Base-by-base conservation (phyloP, 2,113 vertebrate species). In the Acrocephalus kingi region DNA sequence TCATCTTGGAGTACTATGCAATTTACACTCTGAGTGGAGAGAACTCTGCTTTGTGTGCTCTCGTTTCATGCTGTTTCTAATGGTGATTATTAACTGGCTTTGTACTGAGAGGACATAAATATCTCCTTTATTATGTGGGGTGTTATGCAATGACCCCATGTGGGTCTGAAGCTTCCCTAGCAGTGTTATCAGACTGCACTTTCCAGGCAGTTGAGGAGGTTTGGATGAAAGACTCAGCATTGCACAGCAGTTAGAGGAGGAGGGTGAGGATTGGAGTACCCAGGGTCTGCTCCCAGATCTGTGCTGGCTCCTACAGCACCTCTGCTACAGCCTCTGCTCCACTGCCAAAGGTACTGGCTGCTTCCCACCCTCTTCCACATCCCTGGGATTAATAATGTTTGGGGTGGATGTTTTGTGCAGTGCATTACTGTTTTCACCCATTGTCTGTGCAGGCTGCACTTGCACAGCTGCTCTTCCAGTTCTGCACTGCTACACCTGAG, bases 51-150 rank as follows among this genome's bases (percentile, higher is more conserved):
- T 96, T 93, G 64, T 93, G 69, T 72, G 84, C 88, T 94, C 73
- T 75, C 1, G 0, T 86, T 96, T 89, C 74, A 49, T 61, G 69
- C 64, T 90, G 90, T 77, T 93, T 96, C 76, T 84, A 78, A 95
- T 39, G 83, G 79, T 84, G 64, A 89, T 95, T 94, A 92, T 94
- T 90, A 96, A 92, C 89, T 81, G 76, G 74, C 88, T 87, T 96
- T 88, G 72, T 94, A 79, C 88, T 88, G 69, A 86, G 85, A 81
- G 69, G 86, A 87, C 83, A 89, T 61, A 93, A 96, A 84, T 92
- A 90, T 93, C 76, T 93, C 77, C 41, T 88, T 90, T 84, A 93
- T 93, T 91, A 43, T 59, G 68, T 61, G 83, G 64, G 45, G 69
- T 7, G 67, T 93, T 77, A 88, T 78, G 61, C 45, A 31, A 46